Percentiles rank a stretch among this genome's conserved stretches.
phyloP scores from a whole-genome alignment of 2,113 vertebrate genomes.

The Stigmatopora nigra region DNA sequence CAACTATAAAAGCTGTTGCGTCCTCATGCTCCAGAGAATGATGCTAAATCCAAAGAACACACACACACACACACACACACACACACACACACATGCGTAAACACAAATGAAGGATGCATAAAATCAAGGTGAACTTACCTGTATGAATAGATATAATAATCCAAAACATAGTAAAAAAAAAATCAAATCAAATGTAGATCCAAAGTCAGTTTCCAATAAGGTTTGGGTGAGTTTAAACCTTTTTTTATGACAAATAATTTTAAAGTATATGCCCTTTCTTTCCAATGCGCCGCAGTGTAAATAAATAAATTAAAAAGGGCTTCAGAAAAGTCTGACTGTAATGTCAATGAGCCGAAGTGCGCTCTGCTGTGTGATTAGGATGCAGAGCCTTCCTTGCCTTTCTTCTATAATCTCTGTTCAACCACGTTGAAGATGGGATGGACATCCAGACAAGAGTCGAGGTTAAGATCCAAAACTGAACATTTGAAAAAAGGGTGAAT shows the following conservation, averaged over 20 bases:
- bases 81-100: background rate
- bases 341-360: constrained; percentile 70
- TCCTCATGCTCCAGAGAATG: constrained; percentile 37
- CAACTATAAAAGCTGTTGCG: constrained; percentile 69
- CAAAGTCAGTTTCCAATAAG: constrained; percentile 36
- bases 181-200: background rate
- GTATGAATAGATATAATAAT: constrained; percentile 31
- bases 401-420: constrained; percentile 66
- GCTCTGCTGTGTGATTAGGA: constrained; percentile 67
- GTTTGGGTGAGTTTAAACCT: constrained; percentile 47
- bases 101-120: background rate
- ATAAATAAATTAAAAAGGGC: constrained; percentile 57
- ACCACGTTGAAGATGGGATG: constrained; percentile 36
- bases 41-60: background rate
- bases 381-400: constrained; percentile 61
- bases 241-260: background rate
- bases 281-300: constrained; percentile 51
- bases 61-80: background rate
- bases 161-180: constrained; percentile 4
- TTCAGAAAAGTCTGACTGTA: constrained; percentile 73
- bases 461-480: constrained; percentile 59
- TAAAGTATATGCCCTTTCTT: background rate
- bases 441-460: constrained; percentile 45
- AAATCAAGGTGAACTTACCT: constrained; percentile 51
- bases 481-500: constrained; percentile 17